These are phyloP conservation scores for Pyrocoelia pectoralis DNA, from an alignment of 2,888 invertebrate species.

Conservation along the genomic window DNA sequence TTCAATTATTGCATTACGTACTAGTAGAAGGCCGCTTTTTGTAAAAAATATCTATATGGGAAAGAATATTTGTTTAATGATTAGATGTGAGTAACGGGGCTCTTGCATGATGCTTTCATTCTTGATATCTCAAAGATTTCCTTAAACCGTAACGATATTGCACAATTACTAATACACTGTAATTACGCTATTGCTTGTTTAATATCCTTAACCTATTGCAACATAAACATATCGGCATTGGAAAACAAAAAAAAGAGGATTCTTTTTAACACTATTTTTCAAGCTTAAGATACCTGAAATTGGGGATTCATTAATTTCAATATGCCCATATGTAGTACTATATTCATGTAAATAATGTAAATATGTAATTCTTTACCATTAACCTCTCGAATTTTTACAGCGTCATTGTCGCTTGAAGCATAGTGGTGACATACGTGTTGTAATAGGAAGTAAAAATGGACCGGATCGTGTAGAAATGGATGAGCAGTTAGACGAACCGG, in stretches of 20 bases:
- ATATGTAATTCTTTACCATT: background rate
- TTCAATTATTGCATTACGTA: too few relatives aligned
- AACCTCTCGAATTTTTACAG: constrained; percentile 59
- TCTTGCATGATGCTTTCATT: constrained; percentile 33
- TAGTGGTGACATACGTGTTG: constrained; percentile 77
- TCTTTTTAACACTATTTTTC: too few relatives aligned
- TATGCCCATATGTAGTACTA: constrained; percentile 2
- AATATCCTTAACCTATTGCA: background rate
- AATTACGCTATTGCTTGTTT: constrained; percentile 5
- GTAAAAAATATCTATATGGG: background rate
- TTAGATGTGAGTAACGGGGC: constrained; percentile 30
- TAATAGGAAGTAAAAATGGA: constrained; percentile 63
- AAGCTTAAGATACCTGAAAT: background rate
- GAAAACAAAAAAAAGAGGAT: background rate
- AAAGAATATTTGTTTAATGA: background rate
- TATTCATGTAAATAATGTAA: too few relatives aligned
- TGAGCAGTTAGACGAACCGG: constrained; percentile 55
- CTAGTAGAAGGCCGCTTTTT: too few relatives aligned
- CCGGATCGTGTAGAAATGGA: constrained; percentile 60
- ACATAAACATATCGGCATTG: constrained; percentile 1
- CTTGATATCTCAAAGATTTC: constrained; percentile 1
- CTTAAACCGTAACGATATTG: background rate
- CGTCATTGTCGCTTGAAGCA: constrained; percentile 82
- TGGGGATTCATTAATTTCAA: constrained; percentile 5
- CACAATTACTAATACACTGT: constrained; percentile 4